These are phyloP conservation scores for Geopemphigus sp. DNA, from an alignment of 1,140 invertebrate species.

Conservation along the genomic window DNA sequence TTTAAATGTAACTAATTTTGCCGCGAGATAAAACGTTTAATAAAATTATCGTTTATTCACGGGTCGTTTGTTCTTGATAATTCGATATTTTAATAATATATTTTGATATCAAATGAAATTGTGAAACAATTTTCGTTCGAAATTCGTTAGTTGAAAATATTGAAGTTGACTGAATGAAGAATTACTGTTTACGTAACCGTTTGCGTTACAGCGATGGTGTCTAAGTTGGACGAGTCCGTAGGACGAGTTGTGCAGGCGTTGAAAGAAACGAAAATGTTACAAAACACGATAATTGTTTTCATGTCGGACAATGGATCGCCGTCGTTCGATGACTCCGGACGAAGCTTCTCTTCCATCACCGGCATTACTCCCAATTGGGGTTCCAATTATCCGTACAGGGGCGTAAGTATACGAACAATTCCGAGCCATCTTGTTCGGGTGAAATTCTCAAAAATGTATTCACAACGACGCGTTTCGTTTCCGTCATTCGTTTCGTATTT, in stretches of 20 bases:
- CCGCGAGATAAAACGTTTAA: too few species aligned
- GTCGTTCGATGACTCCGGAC: slow-evolving; percentile 61
- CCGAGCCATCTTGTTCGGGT: not conserved
- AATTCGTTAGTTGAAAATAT: too few species aligned
- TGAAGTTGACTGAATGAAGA: too few species aligned
- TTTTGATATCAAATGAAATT: too few species aligned
- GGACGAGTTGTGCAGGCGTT: slow-evolving; percentile 65
- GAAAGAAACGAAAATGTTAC: slow-evolving; percentile 61
- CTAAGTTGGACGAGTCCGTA: slow-evolving; percentile 70
- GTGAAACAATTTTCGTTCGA: too few species aligned
- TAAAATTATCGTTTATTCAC: too few species aligned
- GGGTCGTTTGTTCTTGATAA: too few species aligned
- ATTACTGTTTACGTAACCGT: too few species aligned
- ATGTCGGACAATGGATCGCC: slow-evolving; percentile 65
- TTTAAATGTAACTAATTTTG: too few species aligned
- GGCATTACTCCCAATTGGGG: slow-evolving; percentile 62
- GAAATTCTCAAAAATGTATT: too few species aligned
- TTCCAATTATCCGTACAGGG: slow-evolving; percentile 68
- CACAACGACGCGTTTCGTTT: not conserved
- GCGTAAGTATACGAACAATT: slow-evolving; percentile 57
- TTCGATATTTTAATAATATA: too few species aligned
- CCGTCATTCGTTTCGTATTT: not conserved
- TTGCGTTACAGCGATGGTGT: slow-evolving; percentile 63
- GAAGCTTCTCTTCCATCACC: slow-evolving; percentile 54
- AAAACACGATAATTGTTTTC: slow-evolving; percentile 64